These are phyloP conservation scores for Corythornis cristatus DNA, from an alignment of 2,113 vertebrate genomes.

Conservation along the genomic window DNA sequence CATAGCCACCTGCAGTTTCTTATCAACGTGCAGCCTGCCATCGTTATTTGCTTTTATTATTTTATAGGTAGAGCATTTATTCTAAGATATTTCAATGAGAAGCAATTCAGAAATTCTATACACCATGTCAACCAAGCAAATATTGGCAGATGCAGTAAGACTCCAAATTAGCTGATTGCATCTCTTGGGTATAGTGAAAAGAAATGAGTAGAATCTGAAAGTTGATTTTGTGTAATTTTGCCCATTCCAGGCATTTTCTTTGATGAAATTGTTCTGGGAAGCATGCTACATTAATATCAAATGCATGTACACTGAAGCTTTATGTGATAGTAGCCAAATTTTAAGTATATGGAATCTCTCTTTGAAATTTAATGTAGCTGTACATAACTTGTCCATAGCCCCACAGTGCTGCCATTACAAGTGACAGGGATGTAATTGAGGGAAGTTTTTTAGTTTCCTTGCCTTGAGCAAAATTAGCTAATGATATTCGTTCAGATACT, in stretches of 20 bases:
- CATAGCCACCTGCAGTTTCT: not conserved
- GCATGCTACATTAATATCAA: not conserved
- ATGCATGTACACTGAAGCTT: not conserved
- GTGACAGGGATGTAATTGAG: constrained; percentile 30
- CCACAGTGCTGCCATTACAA: not conserved
- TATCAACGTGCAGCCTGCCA: not conserved
- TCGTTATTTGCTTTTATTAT: not conserved
- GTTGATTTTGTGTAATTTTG: not conserved
- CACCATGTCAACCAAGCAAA: not conserved
- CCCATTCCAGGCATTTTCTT: not conserved
- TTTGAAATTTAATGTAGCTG: constrained; percentile 15
- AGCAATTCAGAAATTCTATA: not conserved
- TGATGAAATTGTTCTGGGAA: not conserved
- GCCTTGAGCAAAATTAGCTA: constrained; percentile 71
- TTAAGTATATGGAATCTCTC: not conserved
- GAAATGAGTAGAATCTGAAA: not conserved
- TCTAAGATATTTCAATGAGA: not conserved
- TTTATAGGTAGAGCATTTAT: not conserved
- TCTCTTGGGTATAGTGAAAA: not conserved
- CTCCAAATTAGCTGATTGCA: not conserved
- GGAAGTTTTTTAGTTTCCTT: constrained; percentile 58
- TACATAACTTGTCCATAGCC: not conserved
- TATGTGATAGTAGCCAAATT: not conserved
- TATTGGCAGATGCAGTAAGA: not conserved
- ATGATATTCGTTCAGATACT: constrained; percentile 72